A percentile compares a stretch with the other conserved stretches of the same genome.
phyloP scores from a whole-genome alignment of 1,140 invertebrate species.

The Vanessa atalanta region DNA sequence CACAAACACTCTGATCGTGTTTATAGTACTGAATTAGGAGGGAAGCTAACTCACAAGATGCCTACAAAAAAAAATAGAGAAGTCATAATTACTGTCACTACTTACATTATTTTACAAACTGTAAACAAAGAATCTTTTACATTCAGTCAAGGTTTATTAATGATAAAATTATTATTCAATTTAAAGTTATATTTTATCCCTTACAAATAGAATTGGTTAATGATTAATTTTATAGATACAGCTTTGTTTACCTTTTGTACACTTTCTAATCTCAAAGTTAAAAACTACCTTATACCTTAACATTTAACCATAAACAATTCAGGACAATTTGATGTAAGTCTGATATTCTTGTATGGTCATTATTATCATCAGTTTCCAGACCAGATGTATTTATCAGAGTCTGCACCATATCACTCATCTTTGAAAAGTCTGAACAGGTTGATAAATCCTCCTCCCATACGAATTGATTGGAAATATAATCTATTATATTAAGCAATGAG shows the following conservation, averaged over 20 bases:
- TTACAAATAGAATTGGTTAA: too few species aligned
- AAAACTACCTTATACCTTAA: constrained; percentile 82
- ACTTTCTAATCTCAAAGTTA: constrained; percentile 19
- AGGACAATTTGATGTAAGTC: constrained; percentile 86
- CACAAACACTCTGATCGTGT: constrained; percentile 58
- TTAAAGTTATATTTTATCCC: too few species aligned
- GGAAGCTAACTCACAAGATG: constrained; percentile 80
- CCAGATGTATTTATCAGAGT: constrained; percentile 70
- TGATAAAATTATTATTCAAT: too few species aligned
- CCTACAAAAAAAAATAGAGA: constrained; percentile 44
- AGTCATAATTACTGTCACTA: too few species aligned
- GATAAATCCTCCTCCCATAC: constrained; percentile 52
- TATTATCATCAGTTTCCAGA: constrained; percentile 41
- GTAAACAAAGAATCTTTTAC: too few species aligned
- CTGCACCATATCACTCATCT: constrained; percentile 81
- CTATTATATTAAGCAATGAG: constrained; percentile 56
- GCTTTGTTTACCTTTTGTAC: not conserved
- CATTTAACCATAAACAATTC: constrained; percentile 88
- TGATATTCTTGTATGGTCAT: constrained; percentile 75
- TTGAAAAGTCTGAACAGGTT: constrained; percentile 79
- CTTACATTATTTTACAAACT: too few species aligned
- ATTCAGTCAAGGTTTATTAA: too few species aligned
- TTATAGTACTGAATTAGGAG: constrained; percentile 67
- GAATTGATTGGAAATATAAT: constrained; percentile 62
- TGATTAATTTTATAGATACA: too few species aligned